These are phyloP conservation scores for Pseudopodoces humilis DNA, from an alignment of 2,113 vertebrate genomes.

Conservation along the genomic window DNA sequence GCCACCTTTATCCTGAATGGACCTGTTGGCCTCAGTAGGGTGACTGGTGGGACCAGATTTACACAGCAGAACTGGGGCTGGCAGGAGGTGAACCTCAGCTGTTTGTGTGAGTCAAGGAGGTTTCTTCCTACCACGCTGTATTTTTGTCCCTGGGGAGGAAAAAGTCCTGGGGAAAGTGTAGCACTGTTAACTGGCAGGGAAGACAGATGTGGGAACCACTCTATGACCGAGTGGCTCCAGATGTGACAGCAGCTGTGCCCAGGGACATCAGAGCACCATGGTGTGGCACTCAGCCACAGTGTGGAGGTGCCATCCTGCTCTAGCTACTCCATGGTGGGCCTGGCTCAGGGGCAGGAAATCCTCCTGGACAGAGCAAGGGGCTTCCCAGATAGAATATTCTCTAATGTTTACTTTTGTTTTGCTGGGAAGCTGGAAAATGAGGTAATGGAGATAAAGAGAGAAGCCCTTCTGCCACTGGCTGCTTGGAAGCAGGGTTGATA, in stretches of 20 bases:
- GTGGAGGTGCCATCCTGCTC: background rate
- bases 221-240: accelerated
- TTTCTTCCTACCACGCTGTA: background rate
- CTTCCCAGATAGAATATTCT: background rate
- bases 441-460: background rate
- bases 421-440: background rate
- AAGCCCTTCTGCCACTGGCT: background rate
- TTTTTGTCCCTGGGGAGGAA: background rate
- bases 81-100: background rate
- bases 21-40: background rate
- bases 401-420: background rate
- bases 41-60: background rate
- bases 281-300: background rate
- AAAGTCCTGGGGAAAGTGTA: background rate
- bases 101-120: background rate
- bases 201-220: background rate
- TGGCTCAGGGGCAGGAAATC: background rate
- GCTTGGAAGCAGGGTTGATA: background rate
- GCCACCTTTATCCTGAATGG: background rate
- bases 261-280: background rate
- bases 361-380: background rate
- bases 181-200: background rate
- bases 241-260: background rate
- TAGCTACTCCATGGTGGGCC: background rate
- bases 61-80: background rate